Conservation (phyloP, 1,140 invertebrate species). For the Matsumurasca onukii region DNA sequence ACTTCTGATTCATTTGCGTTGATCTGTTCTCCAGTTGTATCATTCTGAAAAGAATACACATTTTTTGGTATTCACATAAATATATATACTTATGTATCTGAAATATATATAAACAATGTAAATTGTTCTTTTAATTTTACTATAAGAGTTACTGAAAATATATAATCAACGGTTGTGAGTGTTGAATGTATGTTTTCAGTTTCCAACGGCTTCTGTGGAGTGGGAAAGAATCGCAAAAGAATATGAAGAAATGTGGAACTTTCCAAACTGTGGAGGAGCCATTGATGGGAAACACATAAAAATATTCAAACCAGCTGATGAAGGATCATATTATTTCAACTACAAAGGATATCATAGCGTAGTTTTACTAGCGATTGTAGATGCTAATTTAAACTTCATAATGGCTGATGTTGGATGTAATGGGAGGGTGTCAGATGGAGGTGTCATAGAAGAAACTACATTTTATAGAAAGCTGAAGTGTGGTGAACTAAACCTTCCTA, state of each 20-base stretch:
- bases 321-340: constrained; percentile 52
- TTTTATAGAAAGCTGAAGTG: constrained; percentile 44
- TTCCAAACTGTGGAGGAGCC: constrained; percentile 48
- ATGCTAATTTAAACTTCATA: constrained; percentile 46
- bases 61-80: too few species aligned
- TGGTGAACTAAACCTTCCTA: constrained; percentile 44
- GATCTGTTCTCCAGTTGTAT: too few species aligned
- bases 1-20: too few species aligned
- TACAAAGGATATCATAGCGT: constrained; percentile 54
- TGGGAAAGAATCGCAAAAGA: constrained; percentile 41
- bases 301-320: constrained; percentile 46
- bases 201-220: constrained; percentile 31
- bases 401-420: constrained; percentile 42
- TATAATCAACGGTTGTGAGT: too few species aligned
- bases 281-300: constrained; percentile 55
- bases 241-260: constrained; percentile 43
- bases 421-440: constrained; percentile 49
- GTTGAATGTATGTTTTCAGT: too few species aligned
- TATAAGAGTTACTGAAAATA: too few species aligned
- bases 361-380: constrained; percentile 53
- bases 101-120: too few species aligned
- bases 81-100: too few species aligned
- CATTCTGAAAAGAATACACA: too few species aligned
- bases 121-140: too few species aligned
- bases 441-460: constrained; percentile 43